Conservation (phyloP, 2,888 invertebrate species). For the Metopia argyrocephala region DNA sequence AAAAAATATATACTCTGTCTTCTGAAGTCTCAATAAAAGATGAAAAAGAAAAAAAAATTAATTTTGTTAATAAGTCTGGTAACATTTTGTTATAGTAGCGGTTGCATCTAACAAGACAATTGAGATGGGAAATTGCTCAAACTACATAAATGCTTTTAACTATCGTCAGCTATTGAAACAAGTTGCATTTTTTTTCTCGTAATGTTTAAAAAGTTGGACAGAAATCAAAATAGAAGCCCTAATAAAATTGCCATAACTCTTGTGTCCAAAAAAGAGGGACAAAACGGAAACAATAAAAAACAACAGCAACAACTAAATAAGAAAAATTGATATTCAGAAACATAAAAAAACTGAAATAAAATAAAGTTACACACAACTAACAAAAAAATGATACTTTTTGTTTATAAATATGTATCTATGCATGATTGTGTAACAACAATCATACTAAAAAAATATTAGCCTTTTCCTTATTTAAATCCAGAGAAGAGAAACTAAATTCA, state of each 20-base stretch:
- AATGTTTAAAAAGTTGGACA: constrained; percentile 35
- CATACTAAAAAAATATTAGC: too few species aligned
- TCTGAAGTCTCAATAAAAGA: too few species aligned
- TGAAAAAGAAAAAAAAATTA: too few species aligned
- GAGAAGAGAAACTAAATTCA: too few species aligned
- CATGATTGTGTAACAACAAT: too few species aligned
- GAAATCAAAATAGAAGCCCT: constrained; percentile 49
- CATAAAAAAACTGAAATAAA: constrained; percentile 32
- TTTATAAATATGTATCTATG: neutral
- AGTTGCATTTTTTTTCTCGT: constrained; percentile 25
- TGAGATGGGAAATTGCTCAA: neutral
- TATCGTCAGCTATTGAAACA: constrained; percentile 18
- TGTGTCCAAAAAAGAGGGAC: constrained; percentile 8
- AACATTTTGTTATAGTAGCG: neutral
- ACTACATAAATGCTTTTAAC: constrained; percentile 4
- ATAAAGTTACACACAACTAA: constrained; percentile 48
- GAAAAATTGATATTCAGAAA: constrained; percentile 50
- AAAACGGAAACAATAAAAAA: constrained; percentile 5
- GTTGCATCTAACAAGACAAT: too few species aligned
- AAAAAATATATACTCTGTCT: too few species aligned
- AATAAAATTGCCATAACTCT: constrained; percentile 53
- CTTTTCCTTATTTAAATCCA: too few species aligned
- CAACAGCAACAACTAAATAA: constrained; percentile 28
- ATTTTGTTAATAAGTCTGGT: too few species aligned
- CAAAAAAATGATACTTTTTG: neutral